Evolutionary conservation across 53 echinoderm and acorn worm genomes (phyloP).

Genomic region (Holothuria leucospilota): DNA sequence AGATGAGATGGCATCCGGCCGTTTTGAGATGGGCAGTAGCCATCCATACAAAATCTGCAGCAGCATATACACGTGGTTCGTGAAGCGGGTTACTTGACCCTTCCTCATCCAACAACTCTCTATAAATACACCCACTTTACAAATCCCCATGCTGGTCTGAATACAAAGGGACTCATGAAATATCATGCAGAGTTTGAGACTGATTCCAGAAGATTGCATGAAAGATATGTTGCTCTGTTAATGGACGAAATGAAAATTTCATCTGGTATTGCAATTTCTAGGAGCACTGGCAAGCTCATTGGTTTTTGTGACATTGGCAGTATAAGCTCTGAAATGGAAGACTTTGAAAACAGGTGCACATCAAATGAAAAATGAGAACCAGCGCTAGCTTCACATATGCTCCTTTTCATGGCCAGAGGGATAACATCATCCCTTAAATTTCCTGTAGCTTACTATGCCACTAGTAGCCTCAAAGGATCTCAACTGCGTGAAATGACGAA

Average conservation of each 20-base stretch:
- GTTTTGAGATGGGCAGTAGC: slow-evolving; percentile 53
- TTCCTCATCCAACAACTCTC: slow-evolving; percentile 46
- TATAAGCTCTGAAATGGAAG: slow-evolving; percentile 51
- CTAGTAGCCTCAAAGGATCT: neutral
- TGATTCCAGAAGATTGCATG: too few species aligned
- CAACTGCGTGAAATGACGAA: neutral
- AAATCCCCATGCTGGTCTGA: slow-evolving; percentile 36
- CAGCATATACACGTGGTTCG: slow-evolving; percentile 43
- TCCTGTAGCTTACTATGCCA: neutral
- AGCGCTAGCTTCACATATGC: neutral
- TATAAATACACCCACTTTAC: slow-evolving; percentile 50
- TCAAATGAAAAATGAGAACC: neutral
- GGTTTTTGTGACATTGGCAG: too few species aligned
- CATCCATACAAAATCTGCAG: slow-evolving; percentile 50
- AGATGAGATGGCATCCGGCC: slow-evolving; percentile 64
- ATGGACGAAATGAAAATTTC: slow-evolving; percentile 76
- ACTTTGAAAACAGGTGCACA: slow-evolving; percentile 17
- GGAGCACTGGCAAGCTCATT: slow-evolving; percentile 40
- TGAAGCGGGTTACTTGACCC: slow-evolving; percentile 38
- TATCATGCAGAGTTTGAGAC: slow-evolving; percentile 35
- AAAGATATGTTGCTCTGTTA: too few species aligned
- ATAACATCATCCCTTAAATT: neutral
- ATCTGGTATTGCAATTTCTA: slow-evolving; percentile 49
- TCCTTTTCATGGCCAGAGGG: neutral
- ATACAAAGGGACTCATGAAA: neutral